phyloP scores from a whole-genome alignment of 2,797 vertebrate genomes.

The Esox masquinongy region DNA sequence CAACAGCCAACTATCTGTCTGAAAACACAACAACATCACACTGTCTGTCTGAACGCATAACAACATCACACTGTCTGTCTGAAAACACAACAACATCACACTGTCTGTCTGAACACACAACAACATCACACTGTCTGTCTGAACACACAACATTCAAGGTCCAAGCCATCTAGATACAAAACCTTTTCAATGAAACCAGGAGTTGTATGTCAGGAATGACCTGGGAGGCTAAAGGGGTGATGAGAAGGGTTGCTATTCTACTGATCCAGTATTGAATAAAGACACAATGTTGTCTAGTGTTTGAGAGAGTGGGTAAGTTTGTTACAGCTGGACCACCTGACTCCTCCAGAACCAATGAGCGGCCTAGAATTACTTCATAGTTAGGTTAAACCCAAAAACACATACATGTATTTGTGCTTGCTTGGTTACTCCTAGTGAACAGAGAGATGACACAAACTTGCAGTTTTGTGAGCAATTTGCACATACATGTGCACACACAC shows the following conservation, averaged over 20 bases:
- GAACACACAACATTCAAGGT: background rate
- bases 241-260: background rate
- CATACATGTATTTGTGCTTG: background rate
- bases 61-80: background rate
- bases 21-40: background rate
- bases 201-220: background rate
- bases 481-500: conserved; percentile 25
- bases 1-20: background rate
- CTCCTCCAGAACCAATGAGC: background rate
- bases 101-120: background rate
- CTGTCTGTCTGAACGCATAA: background rate
- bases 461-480: background rate
- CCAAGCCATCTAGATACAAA: background rate
- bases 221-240: background rate
- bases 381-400: background rate
- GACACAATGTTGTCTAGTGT: background rate
- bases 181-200: background rate
- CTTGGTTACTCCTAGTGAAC: background rate
- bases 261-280: background rate
- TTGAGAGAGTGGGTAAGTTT: background rate
- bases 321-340: conserved; percentile 8
- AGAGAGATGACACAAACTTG: conserved; percentile 29
- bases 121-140: background rate
- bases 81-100: background rate
- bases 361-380: conserved; percentile 15